Base-by-base conservation (phyloP, 2,113 vertebrate genomes). In the Myotis davidii region DNA sequence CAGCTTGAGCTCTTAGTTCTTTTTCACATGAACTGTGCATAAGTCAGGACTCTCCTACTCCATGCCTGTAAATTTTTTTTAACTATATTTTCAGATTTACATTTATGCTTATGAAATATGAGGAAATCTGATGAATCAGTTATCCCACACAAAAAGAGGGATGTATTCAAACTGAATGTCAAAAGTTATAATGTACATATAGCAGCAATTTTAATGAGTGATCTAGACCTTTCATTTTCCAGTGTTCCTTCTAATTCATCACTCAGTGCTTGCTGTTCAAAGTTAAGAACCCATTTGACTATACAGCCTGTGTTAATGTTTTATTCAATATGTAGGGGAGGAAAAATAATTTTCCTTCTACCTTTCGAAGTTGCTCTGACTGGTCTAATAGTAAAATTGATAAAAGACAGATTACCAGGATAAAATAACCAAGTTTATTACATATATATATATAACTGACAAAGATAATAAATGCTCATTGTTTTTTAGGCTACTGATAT, bases 71-170 rank as follows among this genome's bases (percentile, higher is more conserved):
- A 32, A 10, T 72, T 56, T 70, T 25, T 64, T 34, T 17, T 4
- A 5, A 42, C 12, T 91, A 6, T 90, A 94, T 48, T 85, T 34
- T 34, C 67, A 77, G 65, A 64, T 95, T 96, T 94, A 77, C n/a
- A 87, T 86, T 89, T 95, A 70, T 72, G 29, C 74, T 94, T 93
- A 37, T 54, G 77, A 96, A 97, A 90, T 34, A 9, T 45, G 29
- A 56, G 45, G 50, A 85, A 83, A 56, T 27, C 4, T 50, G 93
- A 2, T 70, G 27, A 56, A 69, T 94, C 54, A 94, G 45, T 91
- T 97, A 77, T 76, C 96, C 76, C 54, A 42, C 9, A 83, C 29
- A 73, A 5, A 17, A 42, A 85, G 32, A 84, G 7, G 84, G 72
- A 81, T 72, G 42, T 67, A 61, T 50, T 67, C 29, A 79, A 70